phyloP scores from a whole-genome alignment of 2,888 invertebrate genomes.

The Iselma pallidipennis region DNA sequence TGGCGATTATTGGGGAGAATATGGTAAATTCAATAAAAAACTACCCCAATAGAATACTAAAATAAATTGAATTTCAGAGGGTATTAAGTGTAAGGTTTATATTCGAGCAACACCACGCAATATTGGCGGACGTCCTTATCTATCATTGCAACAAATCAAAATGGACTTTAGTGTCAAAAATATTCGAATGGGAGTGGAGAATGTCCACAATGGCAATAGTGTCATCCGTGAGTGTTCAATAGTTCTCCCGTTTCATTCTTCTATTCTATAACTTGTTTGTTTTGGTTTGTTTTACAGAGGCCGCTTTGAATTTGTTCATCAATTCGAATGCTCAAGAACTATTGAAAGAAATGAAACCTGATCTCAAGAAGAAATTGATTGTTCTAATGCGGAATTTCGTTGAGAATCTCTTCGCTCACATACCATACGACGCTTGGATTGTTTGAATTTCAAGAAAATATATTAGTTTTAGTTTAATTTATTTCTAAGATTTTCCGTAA shows the following conservation, averaged over 20 bases:
- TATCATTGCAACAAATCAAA: slow-evolving; percentile 75
- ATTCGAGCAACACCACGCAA: slow-evolving; percentile 71
- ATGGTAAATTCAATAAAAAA: slow-evolving; percentile 61
- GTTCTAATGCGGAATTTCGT: slow-evolving; percentile 76
- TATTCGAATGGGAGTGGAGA: slow-evolving; percentile 85
- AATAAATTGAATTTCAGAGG: slow-evolving; percentile 61
- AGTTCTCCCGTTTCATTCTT: slow-evolving; percentile 1
- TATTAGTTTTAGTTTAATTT: slow-evolving; percentile 11
- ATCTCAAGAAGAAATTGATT: slow-evolving; percentile 75
- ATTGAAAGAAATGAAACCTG: slow-evolving; percentile 85
- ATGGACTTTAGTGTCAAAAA: slow-evolving; percentile 84
- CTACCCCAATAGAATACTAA: neutral
- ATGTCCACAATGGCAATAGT: slow-evolving; percentile 78
- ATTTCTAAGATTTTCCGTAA: neutral
- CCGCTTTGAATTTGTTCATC: slow-evolving; percentile 83
- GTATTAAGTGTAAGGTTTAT: slow-evolving; percentile 82
- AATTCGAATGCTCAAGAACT: slow-evolving; percentile 84
- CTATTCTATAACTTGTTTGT: neutral
- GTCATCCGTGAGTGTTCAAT: slow-evolving; percentile 70
- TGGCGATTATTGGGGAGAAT: slow-evolving; percentile 89
- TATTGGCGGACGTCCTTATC: slow-evolving; percentile 67
- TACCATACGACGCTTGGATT: slow-evolving; percentile 81
- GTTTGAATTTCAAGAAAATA: slow-evolving; percentile 30
- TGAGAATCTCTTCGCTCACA: slow-evolving; percentile 72
- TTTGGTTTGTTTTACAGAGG: slow-evolving; percentile 63